Base-by-base conservation (phyloP, 2,888 invertebrate species). In the Drosophila nigricruria region DNA sequence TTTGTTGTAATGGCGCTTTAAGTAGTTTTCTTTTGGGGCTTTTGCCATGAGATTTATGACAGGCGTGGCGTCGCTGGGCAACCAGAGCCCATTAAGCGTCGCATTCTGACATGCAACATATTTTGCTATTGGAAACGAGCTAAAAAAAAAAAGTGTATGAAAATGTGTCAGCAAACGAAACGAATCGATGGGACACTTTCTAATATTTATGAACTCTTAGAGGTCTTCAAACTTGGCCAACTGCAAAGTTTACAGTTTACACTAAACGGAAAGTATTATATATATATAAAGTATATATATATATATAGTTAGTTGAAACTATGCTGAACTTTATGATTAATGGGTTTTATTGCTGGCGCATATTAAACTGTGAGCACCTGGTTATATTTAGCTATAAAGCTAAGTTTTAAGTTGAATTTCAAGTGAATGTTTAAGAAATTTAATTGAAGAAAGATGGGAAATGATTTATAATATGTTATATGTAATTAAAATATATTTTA, bases 1-100 rank as follows among this genome's bases (percentile, higher is more conserved):
- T 86, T 89, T 90, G 90, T 86, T 83, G 81, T 86, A 89, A 86
- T 86, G 86, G 89, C 87, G 90, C 85, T 86, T 86, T 89, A 86
- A 86, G 85, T 86, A 86, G 85, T 85, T 89, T 86, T 89, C 89
- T 81, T 82, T 79, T 79, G 74, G 81, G 79, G 81, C 70, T 76
- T 73, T 87, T 70, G 74, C 66, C 70, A 63, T 69, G 70, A 76
- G 86, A 86, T 86, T 86, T 86, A 89, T 89, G 90, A 72, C 73
- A 59, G 68, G 52, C 65, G 54, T 60, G 59, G 69, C 67, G 64
- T 61, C 47, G 54, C 30, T 10, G 40, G 49, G 40, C 30, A 20
- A 25, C n/a, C 47, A 23, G 45, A 54, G 34, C 49, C 59, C 32
- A 61, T 74, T 68, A 58, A 65, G 58, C 54, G 71, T 75, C 79